Evolutionary conservation across 2,888 invertebrate genomes (phyloP).

Genomic region (Hofmannophila pseudospretella): DNA sequence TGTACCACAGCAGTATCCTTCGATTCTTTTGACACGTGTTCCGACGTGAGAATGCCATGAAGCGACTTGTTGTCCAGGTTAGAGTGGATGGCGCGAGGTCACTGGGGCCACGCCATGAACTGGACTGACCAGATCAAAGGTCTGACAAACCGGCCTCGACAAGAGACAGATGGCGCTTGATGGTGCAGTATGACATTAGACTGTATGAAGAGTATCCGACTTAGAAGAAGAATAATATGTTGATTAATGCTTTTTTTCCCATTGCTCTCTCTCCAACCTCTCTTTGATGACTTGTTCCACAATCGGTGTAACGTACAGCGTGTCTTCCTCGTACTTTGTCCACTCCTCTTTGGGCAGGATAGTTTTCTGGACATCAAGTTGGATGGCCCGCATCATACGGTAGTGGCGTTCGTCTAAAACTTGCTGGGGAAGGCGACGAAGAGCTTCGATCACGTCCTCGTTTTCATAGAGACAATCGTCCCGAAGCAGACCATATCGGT

Average conservation of each 20-base stretch:
- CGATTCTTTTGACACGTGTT: too few species aligned
- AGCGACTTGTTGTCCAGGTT: too few species aligned
- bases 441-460: conserved; percentile 87
- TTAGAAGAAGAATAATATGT: too few species aligned
- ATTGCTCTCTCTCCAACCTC: conserved; percentile 84
- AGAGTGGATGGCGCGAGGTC: too few species aligned
- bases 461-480: conserved; percentile 88
- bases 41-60: too few species aligned
- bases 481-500: conserved; percentile 88
- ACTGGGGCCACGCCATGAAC: too few species aligned
- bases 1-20: too few species aligned
- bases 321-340: conserved; percentile 93
- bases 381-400: conserved; percentile 89
- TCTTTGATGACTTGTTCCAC: conserved; percentile 90
- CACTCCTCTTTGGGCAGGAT: conserved; percentile 94
- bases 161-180: too few species aligned
- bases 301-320: conserved; percentile 85
- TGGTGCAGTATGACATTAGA: too few species aligned
- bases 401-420: conserved; percentile 91
- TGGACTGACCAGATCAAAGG: too few species aligned
- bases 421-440: conserved; percentile 86
- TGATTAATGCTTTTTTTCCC: conserved; percentile 85
- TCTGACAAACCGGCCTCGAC: too few species aligned
- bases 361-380: conserved; percentile 86
- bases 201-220: too few species aligned